Evolutionary conservation across 2,888 invertebrate species (phyloP).

Genomic region (Tachystola acroxantha): DNA sequence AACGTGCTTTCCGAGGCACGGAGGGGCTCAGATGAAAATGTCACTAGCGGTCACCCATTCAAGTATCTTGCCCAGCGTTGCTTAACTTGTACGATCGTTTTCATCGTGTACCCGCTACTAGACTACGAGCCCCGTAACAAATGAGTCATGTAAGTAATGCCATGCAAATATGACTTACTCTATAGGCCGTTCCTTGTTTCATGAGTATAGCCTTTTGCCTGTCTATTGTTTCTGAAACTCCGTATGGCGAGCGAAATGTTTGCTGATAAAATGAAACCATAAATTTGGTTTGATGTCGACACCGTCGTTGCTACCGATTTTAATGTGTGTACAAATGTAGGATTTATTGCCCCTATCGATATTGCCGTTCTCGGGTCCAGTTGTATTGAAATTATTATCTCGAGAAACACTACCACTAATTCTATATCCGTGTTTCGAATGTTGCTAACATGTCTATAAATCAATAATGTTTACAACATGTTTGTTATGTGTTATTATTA

Average conservation of each 20-base stretch:
- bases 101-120: no score
- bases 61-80: no score
- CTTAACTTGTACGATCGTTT: no score
- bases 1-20: no score
- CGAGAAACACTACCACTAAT: slow-evolving; percentile 27
- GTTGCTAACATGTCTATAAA: slow-evolving; percentile 16
- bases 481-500: no score
- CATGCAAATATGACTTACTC: no score
- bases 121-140: no score
- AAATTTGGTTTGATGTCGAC: slow-evolving; percentile 50
- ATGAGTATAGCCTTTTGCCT: slow-evolving; percentile 16
- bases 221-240: slow-evolving; percentile 35
- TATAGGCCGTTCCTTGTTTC: slow-evolving; percentile 40
- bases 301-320: slow-evolving; percentile 45
- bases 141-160: no score
- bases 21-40: no score
- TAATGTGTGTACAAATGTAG: slow-evolving; percentile 41
- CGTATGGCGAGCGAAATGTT: slow-evolving; percentile 31
- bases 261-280: slow-evolving; percentile 42
- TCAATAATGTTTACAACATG: slow-evolving; percentile 5
- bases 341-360: slow-evolving; percentile 43
- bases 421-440: slow-evolving; percentile 22
- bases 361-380: slow-evolving; percentile 27
- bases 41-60: no score
- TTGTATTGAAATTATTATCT: slow-evolving; percentile 32